Conservation (phyloP, 2,113 vertebrate genomes). For the Halichoeres trimaculatus region DNA sequence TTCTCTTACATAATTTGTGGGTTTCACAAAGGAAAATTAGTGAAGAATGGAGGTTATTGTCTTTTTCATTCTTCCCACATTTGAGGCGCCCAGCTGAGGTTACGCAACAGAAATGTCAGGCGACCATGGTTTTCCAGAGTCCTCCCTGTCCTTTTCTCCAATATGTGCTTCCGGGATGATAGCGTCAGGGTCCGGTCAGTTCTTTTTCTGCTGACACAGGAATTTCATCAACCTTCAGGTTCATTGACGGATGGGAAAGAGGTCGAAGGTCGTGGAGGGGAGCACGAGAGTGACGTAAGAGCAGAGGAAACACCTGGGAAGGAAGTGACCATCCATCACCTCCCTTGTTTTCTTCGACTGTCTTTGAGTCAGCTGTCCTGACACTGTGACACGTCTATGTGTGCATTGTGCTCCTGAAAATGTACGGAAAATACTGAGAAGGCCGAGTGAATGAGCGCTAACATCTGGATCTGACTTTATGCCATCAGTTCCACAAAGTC, state of each 20-base stretch:
- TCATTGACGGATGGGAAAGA: not conserved
- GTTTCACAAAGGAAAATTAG: not conserved
- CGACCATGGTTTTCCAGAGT: not conserved
- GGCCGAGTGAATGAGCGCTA: too few relatives aligned
- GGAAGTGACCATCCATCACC: slow-evolving; percentile 45
- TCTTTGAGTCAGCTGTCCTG: slow-evolving; percentile 32
- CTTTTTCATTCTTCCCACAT: not conserved
- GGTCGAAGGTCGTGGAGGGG: slow-evolving; percentile 33
- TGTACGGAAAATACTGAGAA: not conserved
- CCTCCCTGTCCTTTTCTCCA: not conserved
- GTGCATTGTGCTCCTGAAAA: not conserved
- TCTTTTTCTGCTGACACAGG: slow-evolving; percentile 13
- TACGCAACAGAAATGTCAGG: not conserved
- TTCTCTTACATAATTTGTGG: slow-evolving; percentile 1
- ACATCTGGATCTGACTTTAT: too few relatives aligned
- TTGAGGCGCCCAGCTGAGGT: not conserved
- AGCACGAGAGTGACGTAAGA: slow-evolving; percentile 48
- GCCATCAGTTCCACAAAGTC: too few relatives aligned
- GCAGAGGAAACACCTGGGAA: slow-evolving; percentile 80
- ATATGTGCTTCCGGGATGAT: slow-evolving; percentile 28
- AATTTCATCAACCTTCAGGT: slow-evolving; percentile 56
- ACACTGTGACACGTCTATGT: not conserved
- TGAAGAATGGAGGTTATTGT: not conserved
- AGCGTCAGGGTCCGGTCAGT: slow-evolving; percentile 24
- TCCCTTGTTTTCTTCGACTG: slow-evolving; percentile 17